These are phyloP conservation scores for Reticulitermes lucifugus DNA, from an alignment of 2,888 invertebrate genomes.

Conservation along the genomic window DNA sequence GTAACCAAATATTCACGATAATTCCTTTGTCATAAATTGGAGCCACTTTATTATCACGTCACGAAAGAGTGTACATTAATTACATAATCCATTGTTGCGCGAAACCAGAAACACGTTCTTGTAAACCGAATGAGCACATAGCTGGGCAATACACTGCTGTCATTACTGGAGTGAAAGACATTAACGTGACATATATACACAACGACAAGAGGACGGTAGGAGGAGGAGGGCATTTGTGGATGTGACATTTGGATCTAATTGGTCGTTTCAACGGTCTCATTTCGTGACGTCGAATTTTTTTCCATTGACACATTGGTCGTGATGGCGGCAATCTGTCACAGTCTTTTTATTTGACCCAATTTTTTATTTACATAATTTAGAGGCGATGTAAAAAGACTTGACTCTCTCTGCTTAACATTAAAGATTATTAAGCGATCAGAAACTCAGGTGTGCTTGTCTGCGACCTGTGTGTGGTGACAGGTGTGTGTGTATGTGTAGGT, in stretches of 20 bases:
- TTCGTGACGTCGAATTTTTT: background rate
- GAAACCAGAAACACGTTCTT: too few relatives aligned
- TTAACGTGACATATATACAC: background rate
- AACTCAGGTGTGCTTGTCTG: too few relatives aligned
- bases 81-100: too few relatives aligned
- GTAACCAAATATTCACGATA: too few relatives aligned
- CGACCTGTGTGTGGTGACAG: background rate
- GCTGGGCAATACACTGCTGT: background rate
- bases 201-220: background rate
- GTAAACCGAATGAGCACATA: background rate
- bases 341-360: background rate
- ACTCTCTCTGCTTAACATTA: background rate
- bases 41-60: too few relatives aligned
- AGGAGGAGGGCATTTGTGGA: too few relatives aligned
- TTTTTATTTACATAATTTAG: background rate
- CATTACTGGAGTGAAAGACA: background rate
- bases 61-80: too few relatives aligned
- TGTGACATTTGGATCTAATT: slow-evolving; percentile 1
- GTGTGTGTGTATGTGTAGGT: background rate
- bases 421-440: too few relatives aligned
- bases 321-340: slow-evolving; percentile 1
- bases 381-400: background rate
- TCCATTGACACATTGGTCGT: background rate
- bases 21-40: too few relatives aligned
- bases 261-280: background rate